Conservation (phyloP, 2,888 invertebrate genomes). For the Hirtodrosophila histrioides region DNA sequence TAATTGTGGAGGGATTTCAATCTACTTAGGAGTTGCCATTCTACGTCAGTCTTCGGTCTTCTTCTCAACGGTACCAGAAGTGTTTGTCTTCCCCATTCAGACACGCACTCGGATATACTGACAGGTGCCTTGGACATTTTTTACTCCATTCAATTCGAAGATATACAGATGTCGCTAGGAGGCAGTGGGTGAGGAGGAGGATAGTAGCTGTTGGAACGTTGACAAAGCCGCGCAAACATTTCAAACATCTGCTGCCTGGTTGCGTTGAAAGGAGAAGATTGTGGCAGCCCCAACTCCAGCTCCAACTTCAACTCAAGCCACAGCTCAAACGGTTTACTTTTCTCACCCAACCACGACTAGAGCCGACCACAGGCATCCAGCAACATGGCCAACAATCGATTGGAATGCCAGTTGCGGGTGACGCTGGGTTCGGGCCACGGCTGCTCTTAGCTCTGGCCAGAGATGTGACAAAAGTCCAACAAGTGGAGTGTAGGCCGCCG, state of each 20-base stretch:
- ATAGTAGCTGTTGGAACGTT: constrained; percentile 24
- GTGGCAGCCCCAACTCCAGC: constrained; percentile 10
- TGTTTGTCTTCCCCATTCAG: constrained; percentile 38
- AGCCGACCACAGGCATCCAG: constrained; percentile 49
- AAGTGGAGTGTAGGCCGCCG: constrained; percentile 34
- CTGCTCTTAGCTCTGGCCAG: constrained; percentile 20
- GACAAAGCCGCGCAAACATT: constrained; percentile 72
- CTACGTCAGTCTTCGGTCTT: constrained; percentile 1
- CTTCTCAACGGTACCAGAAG: constrained; percentile 53
- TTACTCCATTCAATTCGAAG: constrained; percentile 59
- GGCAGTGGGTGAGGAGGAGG: constrained; percentile 7
- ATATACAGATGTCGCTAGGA: constrained; percentile 13
- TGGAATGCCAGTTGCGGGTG: constrained; percentile 72
- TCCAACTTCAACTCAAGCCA: constrained; percentile 10
- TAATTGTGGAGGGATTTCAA: constrained; percentile 39
- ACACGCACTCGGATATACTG: constrained; percentile 49
- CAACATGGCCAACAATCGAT: constrained; percentile 71
- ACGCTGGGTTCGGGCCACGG: constrained; percentile 32
- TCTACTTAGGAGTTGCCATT: constrained; percentile 1
- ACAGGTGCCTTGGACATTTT: constrained; percentile 69
- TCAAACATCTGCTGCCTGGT: constrained; percentile 66
- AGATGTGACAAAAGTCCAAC: constrained; percentile 58
- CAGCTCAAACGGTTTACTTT: constrained; percentile 64
- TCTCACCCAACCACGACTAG: constrained; percentile 56
- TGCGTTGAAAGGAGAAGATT: constrained; percentile 49